Conservation (phyloP, 2,113 vertebrate genomes). For the Nerophis ophidion region DNA sequence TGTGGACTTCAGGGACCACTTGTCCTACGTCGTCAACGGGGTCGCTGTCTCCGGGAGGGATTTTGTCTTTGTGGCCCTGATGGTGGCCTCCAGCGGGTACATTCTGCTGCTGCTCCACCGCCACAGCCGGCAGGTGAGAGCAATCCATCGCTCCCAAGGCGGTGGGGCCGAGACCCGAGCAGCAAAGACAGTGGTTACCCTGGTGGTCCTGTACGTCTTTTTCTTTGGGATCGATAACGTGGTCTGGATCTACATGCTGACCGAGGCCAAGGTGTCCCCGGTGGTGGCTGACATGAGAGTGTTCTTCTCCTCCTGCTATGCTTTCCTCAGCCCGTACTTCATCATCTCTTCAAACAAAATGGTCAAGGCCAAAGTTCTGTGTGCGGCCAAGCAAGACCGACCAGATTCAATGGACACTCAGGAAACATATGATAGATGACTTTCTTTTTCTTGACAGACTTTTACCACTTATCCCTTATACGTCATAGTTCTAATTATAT, state of each 20-base stretch:
- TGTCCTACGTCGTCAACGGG: slow-evolving; percentile 73
- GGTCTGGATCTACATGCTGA: slow-evolving; percentile 80
- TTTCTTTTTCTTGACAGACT: slow-evolving; percentile 21
- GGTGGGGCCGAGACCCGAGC: slow-evolving; percentile 63
- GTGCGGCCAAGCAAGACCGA: slow-evolving; percentile 51
- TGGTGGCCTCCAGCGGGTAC: slow-evolving; percentile 70
- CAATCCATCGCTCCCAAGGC: slow-evolving; percentile 54
- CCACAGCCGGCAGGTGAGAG: slow-evolving; percentile 57
- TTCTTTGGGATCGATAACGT: slow-evolving; percentile 77
- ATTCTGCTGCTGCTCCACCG: slow-evolving; percentile 69
- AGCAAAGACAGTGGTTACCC: slow-evolving; percentile 68
- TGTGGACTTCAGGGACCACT: slow-evolving; percentile 68
- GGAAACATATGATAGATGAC: slow-evolving; percentile 51
- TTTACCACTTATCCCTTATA: too few species aligned
- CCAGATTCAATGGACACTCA: slow-evolving; percentile 28
- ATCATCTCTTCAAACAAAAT: slow-evolving; percentile 76
- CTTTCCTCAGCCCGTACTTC: slow-evolving; percentile 69
- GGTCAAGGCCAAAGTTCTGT: slow-evolving; percentile 68
- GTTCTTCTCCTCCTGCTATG: slow-evolving; percentile 77
- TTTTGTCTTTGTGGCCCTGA: slow-evolving; percentile 69
- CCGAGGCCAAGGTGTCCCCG: slow-evolving; percentile 64
- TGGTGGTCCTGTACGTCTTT: slow-evolving; percentile 71
- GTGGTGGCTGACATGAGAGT: slow-evolving; percentile 74
- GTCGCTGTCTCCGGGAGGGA: slow-evolving; percentile 64
- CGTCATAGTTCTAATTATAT: too few species aligned